Percentiles rank a stretch among this genome's conserved stretches.
These are phyloP conservation scores for Drepana falcataria DNA, from an alignment of 2,888 invertebrate species.

Conservation along the genomic window DNA sequence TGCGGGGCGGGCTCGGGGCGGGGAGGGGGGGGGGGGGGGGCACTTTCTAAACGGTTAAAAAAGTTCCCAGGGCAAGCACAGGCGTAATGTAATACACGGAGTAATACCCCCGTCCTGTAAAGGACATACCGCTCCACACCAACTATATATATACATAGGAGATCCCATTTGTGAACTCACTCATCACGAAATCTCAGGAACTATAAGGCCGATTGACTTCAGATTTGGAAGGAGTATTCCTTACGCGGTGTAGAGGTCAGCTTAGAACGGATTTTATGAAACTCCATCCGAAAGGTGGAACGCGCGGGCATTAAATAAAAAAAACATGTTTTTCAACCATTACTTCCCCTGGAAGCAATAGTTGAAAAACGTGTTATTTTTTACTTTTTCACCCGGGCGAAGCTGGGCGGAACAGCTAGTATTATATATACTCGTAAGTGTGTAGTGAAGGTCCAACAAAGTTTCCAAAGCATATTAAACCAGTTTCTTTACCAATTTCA, in stretches of 20 bases:
- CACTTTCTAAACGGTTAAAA: conserved; percentile 15
- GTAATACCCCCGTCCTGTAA: conserved; percentile 6
- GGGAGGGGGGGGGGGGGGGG: neutral
- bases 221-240: no score
- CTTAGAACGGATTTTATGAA: no score
- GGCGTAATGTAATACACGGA: conserved; percentile 12
- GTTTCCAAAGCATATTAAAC: neutral
- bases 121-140: neutral
- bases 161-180: no score
- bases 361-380: neutral
- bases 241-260: no score
- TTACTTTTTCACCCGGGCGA: neutral
- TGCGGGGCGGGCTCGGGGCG: neutral
- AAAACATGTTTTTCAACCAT: no score
- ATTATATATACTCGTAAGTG: neutral
- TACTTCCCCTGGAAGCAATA: no score
- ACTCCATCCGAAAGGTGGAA: no score
- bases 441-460: neutral
- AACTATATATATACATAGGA: no score
- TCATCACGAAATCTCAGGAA: no score
- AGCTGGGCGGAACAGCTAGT: no score
- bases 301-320: no score
- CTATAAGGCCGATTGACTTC: no score
- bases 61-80: conserved; percentile 16
- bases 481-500: neutral